Evolutionary conservation across 2,113 vertebrate genomes (phyloP), one percentile per base, ranked within the genome.

Genomic region (Opisthocomus hoazin): DNA sequence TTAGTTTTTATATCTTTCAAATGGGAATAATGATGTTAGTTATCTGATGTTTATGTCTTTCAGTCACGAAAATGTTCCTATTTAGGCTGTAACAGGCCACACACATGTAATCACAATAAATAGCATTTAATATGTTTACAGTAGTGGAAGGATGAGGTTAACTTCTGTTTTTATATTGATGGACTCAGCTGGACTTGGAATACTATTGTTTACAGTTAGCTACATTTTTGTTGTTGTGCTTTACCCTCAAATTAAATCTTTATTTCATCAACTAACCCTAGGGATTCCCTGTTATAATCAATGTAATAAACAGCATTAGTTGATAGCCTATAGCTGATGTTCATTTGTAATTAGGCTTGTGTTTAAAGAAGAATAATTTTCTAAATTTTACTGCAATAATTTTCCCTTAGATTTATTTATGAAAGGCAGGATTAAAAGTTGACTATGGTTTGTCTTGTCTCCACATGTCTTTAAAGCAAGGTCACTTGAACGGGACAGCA

Each of bases 121-220:
- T 99, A 99, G 98, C 98, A 96, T 98, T 98, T 97, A 97, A 97
- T 98, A 95, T 99, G 99, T 99, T 99, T 99, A 99, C 97, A 98
- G 98, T 98, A 98, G 96, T 60, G 95, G 97, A 98, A 98, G 98
- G 96, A 98, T 97, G 98, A 98, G 98, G 98, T 97, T 97, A 97
- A 98, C 98, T 98, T 98, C 98, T 98, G 98, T 98, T 98, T 98
- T 98, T 96, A 98, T 98, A 98, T 96, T 96, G 98, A 98, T 98
- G 98, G 97, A 98, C 97, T 98, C 98, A 98, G 97, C 97, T 98
- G 98, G 97, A 95, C 97, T 95, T 95, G 93, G 97, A 97, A 97
- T 97, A 95, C 97, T 97, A 96, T 98, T 98, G 98, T 98, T 98
- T 98, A 98, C 98, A 98, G 96, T 97, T 97, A 98, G 93, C 97